Evolutionary conservation across 2,888 invertebrate genomes (phyloP).

Genomic region (Athalia circularis): DNA sequence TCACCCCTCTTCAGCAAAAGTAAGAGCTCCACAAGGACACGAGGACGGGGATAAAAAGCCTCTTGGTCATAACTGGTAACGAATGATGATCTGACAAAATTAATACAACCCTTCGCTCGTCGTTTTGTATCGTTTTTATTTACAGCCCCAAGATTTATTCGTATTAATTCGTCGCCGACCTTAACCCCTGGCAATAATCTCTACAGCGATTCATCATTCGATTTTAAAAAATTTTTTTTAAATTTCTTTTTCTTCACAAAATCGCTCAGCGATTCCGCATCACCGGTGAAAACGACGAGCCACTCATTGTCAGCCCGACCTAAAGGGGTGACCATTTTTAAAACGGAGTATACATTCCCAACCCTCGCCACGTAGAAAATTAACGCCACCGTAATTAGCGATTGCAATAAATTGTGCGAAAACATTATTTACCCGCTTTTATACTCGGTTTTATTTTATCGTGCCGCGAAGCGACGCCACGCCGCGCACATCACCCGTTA

Average conservation of each 20-base stretch:
- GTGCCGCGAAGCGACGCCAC: too few species aligned
- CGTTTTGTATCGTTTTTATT: background rate
- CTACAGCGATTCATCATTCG: too few species aligned
- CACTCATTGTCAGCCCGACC: too few species aligned
- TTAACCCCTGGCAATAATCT: too few species aligned
- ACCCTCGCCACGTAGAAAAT: background rate
- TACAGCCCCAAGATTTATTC: background rate
- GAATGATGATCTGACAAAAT: conserved; percentile 61
- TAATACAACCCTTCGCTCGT: conserved; percentile 50
- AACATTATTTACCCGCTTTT: conserved; percentile 34
- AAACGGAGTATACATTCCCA: background rate
- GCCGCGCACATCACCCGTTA: background rate
- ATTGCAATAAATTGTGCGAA: conserved; percentile 30
- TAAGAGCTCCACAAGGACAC: background rate
- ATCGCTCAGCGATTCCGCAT: too few species aligned
- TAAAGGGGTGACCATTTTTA: background rate
- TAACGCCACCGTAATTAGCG: conserved; percentile 19
- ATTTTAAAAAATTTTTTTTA: too few species aligned
- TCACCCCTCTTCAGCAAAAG: background rate
- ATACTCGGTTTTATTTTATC: background rate
- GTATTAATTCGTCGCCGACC: too few species aligned
- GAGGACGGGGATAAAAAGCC: background rate
- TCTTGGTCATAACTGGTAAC: background rate
- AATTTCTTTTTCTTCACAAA: too few species aligned
- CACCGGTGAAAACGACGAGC: too few species aligned